Conservation (phyloP, 2,888 invertebrate genomes). For the Tillus elongatus region DNA sequence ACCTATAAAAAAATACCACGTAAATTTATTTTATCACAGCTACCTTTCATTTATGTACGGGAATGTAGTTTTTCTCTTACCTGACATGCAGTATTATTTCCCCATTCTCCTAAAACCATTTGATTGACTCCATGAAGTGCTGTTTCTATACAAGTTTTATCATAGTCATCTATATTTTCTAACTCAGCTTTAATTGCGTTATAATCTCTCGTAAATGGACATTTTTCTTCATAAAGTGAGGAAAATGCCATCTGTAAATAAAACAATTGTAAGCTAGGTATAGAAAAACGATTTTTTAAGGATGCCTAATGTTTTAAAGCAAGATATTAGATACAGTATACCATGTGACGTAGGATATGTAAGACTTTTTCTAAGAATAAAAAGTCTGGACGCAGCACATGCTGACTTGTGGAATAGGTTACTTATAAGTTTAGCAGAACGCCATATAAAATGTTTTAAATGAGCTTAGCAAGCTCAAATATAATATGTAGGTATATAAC, state of each 20-base stretch:
- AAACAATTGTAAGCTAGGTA: not conserved
- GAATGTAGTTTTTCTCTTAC: slow-evolving; percentile 35
- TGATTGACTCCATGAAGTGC: slow-evolving; percentile 72
- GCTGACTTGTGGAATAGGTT: too few species aligned
- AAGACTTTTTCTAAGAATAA: too few species aligned
- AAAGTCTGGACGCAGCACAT: too few species aligned
- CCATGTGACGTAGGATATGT: too few species aligned
- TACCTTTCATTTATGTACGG: not conserved
- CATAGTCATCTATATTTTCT: slow-evolving; percentile 69
- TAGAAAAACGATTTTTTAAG: too few species aligned
- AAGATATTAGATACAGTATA: too few species aligned
- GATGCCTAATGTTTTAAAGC: too few species aligned
- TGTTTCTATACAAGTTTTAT: slow-evolving; percentile 76
- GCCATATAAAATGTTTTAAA: too few species aligned
- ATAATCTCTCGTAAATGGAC: slow-evolving; percentile 83
- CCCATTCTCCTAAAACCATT: slow-evolving; percentile 81
- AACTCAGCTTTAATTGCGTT: slow-evolving; percentile 68
- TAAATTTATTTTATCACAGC: not conserved
- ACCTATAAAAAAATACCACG: slow-evolving; percentile 44
- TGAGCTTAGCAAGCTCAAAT: too few species aligned
- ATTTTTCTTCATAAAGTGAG: slow-evolving; percentile 51
- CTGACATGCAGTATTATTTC: slow-evolving; percentile 77
- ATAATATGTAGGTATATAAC: too few species aligned
- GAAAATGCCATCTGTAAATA: slow-evolving; percentile 40
- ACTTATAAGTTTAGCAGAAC: too few species aligned